Conservation (phyloP, 2,113 vertebrate species). For the Tenrec ecaudatus region DNA sequence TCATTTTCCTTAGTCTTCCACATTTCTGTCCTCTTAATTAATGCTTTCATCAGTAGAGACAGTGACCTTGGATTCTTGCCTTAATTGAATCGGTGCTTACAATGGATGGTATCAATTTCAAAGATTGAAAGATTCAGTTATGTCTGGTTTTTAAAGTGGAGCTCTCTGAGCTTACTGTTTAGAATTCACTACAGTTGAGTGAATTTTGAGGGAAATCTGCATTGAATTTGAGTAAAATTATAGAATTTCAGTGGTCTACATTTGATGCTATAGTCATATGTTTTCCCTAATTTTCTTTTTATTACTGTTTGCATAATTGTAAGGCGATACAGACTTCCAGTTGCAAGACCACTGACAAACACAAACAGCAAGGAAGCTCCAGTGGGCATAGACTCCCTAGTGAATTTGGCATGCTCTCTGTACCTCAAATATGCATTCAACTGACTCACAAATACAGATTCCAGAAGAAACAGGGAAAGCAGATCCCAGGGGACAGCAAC, state of each 20-base stretch:
- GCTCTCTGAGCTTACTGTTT: conserved; percentile 25
- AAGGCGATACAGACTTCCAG: conserved; percentile 35
- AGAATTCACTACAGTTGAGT: conserved; percentile 51
- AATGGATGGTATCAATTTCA: conserved; percentile 50
- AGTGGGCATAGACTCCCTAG: background rate
- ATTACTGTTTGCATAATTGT: conserved; percentile 51
- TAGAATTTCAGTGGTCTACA: conserved; percentile 54
- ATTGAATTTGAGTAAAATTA: conserved; percentile 76
- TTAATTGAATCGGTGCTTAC: conserved; percentile 58
- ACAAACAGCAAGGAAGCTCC: background rate
- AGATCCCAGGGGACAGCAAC: background rate
- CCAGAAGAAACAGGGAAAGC: background rate
- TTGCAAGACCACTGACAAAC: conserved; percentile 38
- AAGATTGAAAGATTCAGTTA: conserved; percentile 45
- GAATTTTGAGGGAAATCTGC: conserved; percentile 43
- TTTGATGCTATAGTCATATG: conserved; percentile 33
- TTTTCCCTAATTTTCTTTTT: conserved; percentile 65
- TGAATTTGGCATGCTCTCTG: accelerated
- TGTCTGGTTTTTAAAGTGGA: conserved; percentile 58
- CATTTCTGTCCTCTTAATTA: conserved; percentile 14
- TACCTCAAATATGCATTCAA: background rate
- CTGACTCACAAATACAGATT: background rate
- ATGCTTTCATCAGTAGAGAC: conserved; percentile 50
- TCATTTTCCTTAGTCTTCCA: background rate
- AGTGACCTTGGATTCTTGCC: background rate